These are phyloP conservation scores for Drosophila ercepeae DNA, from an alignment of 1,140 invertebrate genomes.

Conservation along the genomic window DNA sequence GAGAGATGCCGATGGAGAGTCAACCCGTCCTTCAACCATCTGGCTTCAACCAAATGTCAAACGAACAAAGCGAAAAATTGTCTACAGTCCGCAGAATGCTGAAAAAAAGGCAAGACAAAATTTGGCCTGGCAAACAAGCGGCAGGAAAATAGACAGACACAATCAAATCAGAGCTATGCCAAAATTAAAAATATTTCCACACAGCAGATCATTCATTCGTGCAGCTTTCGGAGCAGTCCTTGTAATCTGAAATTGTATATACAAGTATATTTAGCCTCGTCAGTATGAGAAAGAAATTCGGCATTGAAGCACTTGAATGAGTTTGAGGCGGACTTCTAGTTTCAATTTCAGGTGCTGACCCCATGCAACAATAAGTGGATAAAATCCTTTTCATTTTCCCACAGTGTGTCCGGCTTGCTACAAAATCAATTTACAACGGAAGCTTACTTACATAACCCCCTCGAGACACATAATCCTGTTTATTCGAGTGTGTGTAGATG, in stretches of 20 bases:
- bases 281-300: constrained; percentile 5
- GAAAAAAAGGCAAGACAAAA: constrained; percentile 8
- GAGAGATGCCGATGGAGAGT: constrained; percentile 10
- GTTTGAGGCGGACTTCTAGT: constrained; percentile 9
- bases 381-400: constrained; percentile 66
- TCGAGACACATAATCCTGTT: constrained; percentile 70
- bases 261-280: not conserved
- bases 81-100: constrained; percentile 33
- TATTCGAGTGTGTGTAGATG: constrained; percentile 42
- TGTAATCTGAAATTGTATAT: constrained; percentile 17
- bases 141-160: constrained; percentile 22
- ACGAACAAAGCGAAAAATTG: constrained; percentile 52
- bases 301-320: not conserved
- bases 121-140: not conserved
- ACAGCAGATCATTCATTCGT: constrained; percentile 32
- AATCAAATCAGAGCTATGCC: constrained; percentile 57
- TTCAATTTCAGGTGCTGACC: constrained; percentile 37
- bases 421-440: constrained; percentile 75
- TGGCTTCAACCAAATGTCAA: constrained; percentile 55
- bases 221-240: constrained; percentile 7
- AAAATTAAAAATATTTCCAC: constrained; percentile 60
- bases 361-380: constrained; percentile 60
- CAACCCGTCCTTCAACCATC: constrained; percentile 38
- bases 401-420: constrained; percentile 55
- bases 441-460: constrained; percentile 72